Evolutionary conservation across 2,113 vertebrate genomes (phyloP), one percentile per base, ranked within the genome.

Genomic region (Tyrannus savana): DNA sequence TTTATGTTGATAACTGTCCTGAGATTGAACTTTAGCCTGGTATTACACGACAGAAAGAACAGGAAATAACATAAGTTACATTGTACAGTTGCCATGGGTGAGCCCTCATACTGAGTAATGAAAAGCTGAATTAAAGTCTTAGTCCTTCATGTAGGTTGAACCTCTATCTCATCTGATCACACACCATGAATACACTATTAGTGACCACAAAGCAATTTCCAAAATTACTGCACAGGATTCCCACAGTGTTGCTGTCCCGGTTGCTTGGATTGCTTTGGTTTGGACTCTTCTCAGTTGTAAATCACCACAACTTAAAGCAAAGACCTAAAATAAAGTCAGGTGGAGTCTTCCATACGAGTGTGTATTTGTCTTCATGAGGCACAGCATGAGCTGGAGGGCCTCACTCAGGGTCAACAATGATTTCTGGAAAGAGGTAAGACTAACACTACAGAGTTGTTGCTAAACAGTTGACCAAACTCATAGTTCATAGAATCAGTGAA

Each of bases 321-420:
- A 74, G 7, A 9, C 47, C 9, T 33, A 35, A 77, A 80, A 52
- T n/a, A 22, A 83, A 4, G 8, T 19, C 19, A 30, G 9, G 8
- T 41, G 55, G 19, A 71, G 10, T 12, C 16, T 16, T 88, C 10
- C 11, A 4, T 22, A 5, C 21, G 44, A 80, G 10, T 5, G 19
- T 60, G 14, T 12, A 23, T 66, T 50, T 68, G 17, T 35, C 19
- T 58, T 56, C 31, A n/a, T 3, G 41, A 66, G 64, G 59, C 31
- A 49, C 5, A 6, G 22, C 0, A 0, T 1, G 17, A 71, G 8
- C 37, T 37, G 14, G 24, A 22, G 53, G 56, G 28, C 21, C 37
- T 49, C 9, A 9, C 27, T 44, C n/a, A 24, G 46, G 9, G 17
- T 89, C 53, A 19, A 30, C 71, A 1, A 5, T 4, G 9, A 12